phyloP scores from a whole-genome alignment of 2,888 invertebrate species.

The Chaitophorus viminalis region DNA sequence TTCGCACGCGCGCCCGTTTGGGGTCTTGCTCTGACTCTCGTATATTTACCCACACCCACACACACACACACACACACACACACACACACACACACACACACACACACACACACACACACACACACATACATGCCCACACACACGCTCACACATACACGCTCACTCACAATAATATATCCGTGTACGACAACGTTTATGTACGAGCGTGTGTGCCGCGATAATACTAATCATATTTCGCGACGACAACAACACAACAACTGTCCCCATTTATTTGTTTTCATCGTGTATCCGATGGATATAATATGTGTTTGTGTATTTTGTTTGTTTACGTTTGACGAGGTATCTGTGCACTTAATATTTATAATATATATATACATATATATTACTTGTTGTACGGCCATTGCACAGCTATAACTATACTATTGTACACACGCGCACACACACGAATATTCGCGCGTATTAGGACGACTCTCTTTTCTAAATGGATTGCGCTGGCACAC shows the following conservation, averaged over 20 bases:
- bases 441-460: too few relatives aligned
- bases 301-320: not conserved
- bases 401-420: not conserved
- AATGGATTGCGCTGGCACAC: conserved; percentile 20
- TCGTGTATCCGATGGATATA: not conserved
- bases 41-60: not conserved
- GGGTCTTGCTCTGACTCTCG: conserved; percentile 2
- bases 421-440: not conserved
- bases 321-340: conserved; percentile 4
- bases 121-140: not conserved
- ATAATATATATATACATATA: not conserved
- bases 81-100: not conserved
- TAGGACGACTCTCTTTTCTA: not conserved
- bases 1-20: conserved; percentile 38
- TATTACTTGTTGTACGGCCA: not conserved
- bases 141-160: not conserved
- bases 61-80: not conserved
- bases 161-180: not conserved
- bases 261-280: conserved; percentile 38
- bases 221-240: conserved; percentile 57
- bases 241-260: not conserved
- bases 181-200: not conserved
- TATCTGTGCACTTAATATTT: not conserved
- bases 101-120: not conserved
- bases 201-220: not conserved